phyloP scores from a whole-genome alignment of 2,113 vertebrate species.

The Turnix velox region DNA sequence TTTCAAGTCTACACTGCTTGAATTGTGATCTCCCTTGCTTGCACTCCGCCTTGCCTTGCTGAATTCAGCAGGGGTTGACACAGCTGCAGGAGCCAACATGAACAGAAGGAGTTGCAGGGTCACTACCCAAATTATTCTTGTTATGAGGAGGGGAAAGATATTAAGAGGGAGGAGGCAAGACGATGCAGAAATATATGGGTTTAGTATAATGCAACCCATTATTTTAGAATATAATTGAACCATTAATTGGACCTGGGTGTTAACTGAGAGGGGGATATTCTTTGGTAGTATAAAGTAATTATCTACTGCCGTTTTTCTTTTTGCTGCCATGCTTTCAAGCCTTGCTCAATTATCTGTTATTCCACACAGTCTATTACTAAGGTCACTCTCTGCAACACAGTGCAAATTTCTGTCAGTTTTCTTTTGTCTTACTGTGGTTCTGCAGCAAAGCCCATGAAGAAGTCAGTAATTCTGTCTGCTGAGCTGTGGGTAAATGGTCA shows the following conservation, averaged over 20 bases:
- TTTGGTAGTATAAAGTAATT: constrained; percentile 26
- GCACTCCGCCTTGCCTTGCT: background rate
- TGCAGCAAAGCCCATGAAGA: background rate
- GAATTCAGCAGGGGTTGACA: background rate
- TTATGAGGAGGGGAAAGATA: background rate
- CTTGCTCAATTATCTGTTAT: constrained; percentile 33
- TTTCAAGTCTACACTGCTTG: background rate
- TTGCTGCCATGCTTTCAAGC: constrained; percentile 17
- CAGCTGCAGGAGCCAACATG: background rate
- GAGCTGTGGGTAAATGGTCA: background rate
- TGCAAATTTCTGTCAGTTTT: constrained; percentile 13
- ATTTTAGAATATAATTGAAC: constrained; percentile 17
- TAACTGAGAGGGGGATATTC: constrained; percentile 25
- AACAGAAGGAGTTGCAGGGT: background rate
- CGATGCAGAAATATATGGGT: background rate
- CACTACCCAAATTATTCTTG: background rate
- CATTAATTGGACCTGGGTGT: constrained; percentile 1
- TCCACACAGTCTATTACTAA: background rate
- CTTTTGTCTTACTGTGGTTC: background rate
- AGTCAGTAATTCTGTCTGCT: background rate
- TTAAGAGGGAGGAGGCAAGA: background rate
- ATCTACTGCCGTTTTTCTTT: background rate
- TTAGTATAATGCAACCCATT: constrained; percentile 13
- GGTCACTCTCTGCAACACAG: constrained; percentile 23
- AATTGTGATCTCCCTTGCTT: background rate